phyloP scores from a whole-genome alignment of 2,888 invertebrate species.

The Ariolimax columbianus region DNA sequence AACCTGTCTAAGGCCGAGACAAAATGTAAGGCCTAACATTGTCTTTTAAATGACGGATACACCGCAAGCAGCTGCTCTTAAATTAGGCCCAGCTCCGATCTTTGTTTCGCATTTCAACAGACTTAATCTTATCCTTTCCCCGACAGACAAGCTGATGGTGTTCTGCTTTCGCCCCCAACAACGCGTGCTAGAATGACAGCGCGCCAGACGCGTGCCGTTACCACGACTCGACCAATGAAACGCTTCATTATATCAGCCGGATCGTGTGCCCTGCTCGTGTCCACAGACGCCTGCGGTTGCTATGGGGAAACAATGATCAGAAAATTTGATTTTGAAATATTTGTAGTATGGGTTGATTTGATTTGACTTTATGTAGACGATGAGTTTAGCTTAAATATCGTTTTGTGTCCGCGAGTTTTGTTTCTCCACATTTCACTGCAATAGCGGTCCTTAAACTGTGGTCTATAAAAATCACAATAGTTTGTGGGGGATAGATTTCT shows the following conservation, averaged over 20 bases:
- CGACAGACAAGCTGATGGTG: background rate
- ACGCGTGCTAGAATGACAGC: background rate
- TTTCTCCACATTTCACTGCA: background rate
- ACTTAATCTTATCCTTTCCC: background rate
- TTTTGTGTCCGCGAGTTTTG: background rate
- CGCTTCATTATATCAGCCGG: background rate
- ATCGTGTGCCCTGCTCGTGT: conserved; percentile 39
- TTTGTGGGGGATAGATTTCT: too few relatives aligned
- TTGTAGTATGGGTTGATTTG: background rate
- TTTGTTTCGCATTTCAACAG: conserved; percentile 16
- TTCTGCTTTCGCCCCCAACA: conserved; percentile 6
- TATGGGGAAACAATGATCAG: background rate
- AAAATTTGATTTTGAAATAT: background rate
- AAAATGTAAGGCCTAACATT: background rate
- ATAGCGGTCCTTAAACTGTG: too few relatives aligned
- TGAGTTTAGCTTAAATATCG: background rate
- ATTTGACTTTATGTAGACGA: background rate
- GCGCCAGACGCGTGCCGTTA: conserved; percentile 47
- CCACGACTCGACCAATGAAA: conserved; percentile 25
- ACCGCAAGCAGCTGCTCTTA: conserved; percentile 17
- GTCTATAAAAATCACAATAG: too few relatives aligned
- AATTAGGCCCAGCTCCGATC: conserved; percentile 10
- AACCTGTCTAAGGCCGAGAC: background rate
- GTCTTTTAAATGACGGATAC: background rate
- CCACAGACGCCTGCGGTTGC: conserved; percentile 14